Conservation (phyloP, 2,113 vertebrate genomes). For the Nymphicus hollandicus region DNA sequence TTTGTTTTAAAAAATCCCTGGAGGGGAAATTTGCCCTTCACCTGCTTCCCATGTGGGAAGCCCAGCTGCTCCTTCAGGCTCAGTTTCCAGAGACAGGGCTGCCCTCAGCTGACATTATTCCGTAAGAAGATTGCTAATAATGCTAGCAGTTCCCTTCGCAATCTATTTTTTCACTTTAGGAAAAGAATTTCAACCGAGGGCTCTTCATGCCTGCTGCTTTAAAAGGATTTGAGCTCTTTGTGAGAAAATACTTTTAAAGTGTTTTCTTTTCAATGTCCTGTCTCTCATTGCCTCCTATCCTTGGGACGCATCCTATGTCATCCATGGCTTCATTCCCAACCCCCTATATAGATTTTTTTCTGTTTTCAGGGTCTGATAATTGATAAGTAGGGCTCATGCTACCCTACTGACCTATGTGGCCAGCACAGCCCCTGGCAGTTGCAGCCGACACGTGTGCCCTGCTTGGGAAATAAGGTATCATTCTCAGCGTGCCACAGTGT, state of each 20-base stretch:
- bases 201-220: neutral
- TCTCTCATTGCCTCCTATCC: neutral
- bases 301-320: rapidly evolving
- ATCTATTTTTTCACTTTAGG: neutral
- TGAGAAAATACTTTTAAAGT: neutral
- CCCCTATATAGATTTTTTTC: neutral
- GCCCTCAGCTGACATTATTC: neutral
- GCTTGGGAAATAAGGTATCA: rapidly evolving
- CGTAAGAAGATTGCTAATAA: neutral
- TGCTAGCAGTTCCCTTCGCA: neutral
- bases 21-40: neutral
- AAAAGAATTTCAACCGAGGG: neutral
- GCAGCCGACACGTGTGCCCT: rapidly evolving
- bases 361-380: neutral
- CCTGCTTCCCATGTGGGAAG: neutral
- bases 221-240: neutral
- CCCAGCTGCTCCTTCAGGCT: conserved; percentile 20
- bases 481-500: rapidly evolving
- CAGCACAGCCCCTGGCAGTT: neutral
- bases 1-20: neutral
- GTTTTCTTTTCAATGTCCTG: neutral
- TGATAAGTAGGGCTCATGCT: neutral
- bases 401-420: neutral
- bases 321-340: neutral
- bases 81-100: neutral